phyloP scores from a whole-genome alignment of 2,113 vertebrate genomes.

The Percopsis transmontana region DNA sequence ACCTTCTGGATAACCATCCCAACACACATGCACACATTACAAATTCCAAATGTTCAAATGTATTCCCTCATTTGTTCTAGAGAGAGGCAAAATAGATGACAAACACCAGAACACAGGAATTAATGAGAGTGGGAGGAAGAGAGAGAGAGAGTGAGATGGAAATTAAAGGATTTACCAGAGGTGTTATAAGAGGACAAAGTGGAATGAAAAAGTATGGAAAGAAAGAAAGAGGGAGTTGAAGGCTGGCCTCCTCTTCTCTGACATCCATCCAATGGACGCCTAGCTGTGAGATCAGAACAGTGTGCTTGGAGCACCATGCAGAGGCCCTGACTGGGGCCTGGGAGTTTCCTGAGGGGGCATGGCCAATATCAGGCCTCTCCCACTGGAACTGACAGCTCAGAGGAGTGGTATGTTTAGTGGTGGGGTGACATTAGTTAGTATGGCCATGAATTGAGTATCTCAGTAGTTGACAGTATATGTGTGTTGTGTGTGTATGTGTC shows the following conservation, averaged over 20 bases:
- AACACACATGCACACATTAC: constrained; percentile 15
- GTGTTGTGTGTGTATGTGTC: too few relatives aligned
- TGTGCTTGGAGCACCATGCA: constrained; percentile 11
- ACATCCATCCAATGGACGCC: constrained; percentile 37
- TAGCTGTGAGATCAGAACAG: constrained; percentile 47
- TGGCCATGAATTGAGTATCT: not conserved
- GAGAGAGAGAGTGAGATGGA: constrained; percentile 21
- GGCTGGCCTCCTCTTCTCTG: constrained; percentile 38
- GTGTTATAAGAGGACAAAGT: constrained; percentile 14
- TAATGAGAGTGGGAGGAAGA: constrained; percentile 11
- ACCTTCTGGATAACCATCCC: constrained; percentile 39
- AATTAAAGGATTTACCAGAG: constrained; percentile 26
- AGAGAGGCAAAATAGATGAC: constrained; percentile 25
- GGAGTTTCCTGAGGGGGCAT: constrained; percentile 32
- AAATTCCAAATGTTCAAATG: constrained; percentile 25
- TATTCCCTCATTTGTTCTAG: constrained; percentile 23
- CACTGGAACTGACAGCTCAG: constrained; percentile 26
- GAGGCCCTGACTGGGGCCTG: constrained; percentile 13
- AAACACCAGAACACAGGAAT: constrained; percentile 10
- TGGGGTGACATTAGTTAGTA: constrained; percentile 14
- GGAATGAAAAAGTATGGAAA: constrained; percentile 17
- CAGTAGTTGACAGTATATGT: too few relatives aligned
- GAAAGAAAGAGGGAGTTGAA: constrained; percentile 4
- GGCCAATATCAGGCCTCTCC: constrained; percentile 24
- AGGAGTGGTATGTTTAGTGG: constrained; percentile 13